Evolutionary conservation across 2,888 invertebrate genomes (phyloP).

Genomic region (Amblyteles armatorius): DNA sequence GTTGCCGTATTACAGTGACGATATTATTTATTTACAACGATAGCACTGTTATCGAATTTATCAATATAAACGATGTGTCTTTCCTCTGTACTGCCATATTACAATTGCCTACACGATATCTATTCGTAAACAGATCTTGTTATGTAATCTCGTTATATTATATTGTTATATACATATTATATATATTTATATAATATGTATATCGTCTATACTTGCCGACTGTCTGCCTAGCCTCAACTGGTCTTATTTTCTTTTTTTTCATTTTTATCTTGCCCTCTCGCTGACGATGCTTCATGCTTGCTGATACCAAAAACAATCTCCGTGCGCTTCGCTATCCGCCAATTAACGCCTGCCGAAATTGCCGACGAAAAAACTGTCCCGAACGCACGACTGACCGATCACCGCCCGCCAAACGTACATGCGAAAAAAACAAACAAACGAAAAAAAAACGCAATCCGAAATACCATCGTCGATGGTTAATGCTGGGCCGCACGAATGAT

Average conservation of each 20-base stretch:
- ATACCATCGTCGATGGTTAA: conserved; percentile 54
- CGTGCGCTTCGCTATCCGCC: conserved; percentile 85
- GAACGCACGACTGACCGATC: conserved; percentile 74
- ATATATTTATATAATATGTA: conserved; percentile 65
- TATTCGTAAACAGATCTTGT: conserved; percentile 28
- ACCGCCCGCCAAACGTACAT: conserved; percentile 74
- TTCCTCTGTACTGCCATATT: conserved; percentile 19
- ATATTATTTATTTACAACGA: background rate
- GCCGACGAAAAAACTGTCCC: conserved; percentile 70
- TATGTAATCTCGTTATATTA: conserved; percentile 24
- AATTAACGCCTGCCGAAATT: conserved; percentile 82
- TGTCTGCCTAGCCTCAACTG: conserved; percentile 81
- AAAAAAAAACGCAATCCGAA: conserved; percentile 63
- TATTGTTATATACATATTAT: conserved; percentile 55
- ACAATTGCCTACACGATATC: conserved; percentile 14
- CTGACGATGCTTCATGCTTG: conserved; percentile 85
- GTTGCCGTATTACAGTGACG: conserved; percentile 3
- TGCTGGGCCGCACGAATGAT: conserved; percentile 65
- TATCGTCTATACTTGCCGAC: conserved; percentile 62
- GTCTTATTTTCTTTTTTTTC: conserved; percentile 84
- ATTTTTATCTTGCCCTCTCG: conserved; percentile 85
- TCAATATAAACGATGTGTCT: background rate
- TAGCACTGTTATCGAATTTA: conserved; percentile 4
- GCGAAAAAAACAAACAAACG: conserved; percentile 70
- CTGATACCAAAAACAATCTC: conserved; percentile 80